A percentile compares a stretch with the other conserved stretches of the same genome.
phyloP scores from a whole-genome alignment of 2,113 vertebrate species.

The Sakesphorus luctuosus region DNA sequence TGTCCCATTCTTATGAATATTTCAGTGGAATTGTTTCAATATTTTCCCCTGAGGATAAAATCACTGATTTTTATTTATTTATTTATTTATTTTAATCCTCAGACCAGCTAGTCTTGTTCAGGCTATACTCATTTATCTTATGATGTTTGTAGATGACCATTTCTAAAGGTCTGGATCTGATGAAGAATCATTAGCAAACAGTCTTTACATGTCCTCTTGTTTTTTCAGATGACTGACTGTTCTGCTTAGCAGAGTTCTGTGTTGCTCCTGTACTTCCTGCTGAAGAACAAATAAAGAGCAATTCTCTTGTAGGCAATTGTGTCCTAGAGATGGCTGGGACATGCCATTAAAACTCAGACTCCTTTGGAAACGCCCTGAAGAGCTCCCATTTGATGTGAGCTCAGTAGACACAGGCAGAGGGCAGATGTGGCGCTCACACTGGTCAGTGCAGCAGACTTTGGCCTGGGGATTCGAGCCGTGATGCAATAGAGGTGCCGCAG shows the following conservation, averaged over 20 bases:
- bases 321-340: not conserved
- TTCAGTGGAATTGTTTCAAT: not conserved
- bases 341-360: not conserved
- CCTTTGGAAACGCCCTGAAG: not conserved
- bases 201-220: not conserved
- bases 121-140: not conserved
- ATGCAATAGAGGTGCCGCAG: not conserved
- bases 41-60: not conserved
- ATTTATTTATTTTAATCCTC: not conserved
- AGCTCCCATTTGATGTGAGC: not conserved
- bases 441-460: not conserved
- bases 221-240: not conserved
- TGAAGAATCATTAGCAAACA: not conserved
- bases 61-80: not conserved
- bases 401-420: not conserved
- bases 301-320: not conserved
- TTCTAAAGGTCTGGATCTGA: not conserved
- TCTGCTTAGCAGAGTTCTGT: not conserved
- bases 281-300: not conserved
- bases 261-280: not conserved
- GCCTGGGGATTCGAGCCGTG: not conserved
- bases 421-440: not conserved
- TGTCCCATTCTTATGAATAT: not conserved
- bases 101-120: not conserved
- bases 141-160: not conserved